Conservation (phyloP, 2,888 invertebrate species). For the Lingula anatina region DNA sequence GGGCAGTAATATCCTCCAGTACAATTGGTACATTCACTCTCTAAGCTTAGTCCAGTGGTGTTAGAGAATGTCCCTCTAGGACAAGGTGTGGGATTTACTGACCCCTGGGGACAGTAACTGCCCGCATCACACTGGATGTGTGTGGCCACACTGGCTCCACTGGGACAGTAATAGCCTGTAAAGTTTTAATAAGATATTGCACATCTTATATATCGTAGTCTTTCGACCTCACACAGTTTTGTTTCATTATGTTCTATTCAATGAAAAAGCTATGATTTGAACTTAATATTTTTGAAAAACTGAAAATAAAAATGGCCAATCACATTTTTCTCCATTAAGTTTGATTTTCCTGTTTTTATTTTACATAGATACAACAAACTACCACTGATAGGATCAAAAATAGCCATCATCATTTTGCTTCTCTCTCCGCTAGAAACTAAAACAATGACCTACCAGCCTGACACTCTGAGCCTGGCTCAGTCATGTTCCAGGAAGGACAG, state of each 20-base stretch:
- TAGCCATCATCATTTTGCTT: too few relatives aligned
- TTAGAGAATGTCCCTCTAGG: constrained; percentile 41
- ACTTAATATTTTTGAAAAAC: too few relatives aligned
- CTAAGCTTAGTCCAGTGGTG: constrained; percentile 20
- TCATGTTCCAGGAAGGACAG: constrained; percentile 33
- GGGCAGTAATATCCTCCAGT: constrained; percentile 36
- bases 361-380: too few relatives aligned
- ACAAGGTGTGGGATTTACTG: constrained; percentile 27
- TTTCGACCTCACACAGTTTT: too few relatives aligned
- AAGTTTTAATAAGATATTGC: constrained; percentile 2
- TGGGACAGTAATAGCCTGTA: constrained; percentile 46
- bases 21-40: constrained; percentile 26
- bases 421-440: not conserved
- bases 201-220: not conserved
- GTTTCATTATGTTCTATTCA: too few relatives aligned
- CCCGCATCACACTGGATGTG: constrained; percentile 36
- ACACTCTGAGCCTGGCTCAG: constrained; percentile 23
- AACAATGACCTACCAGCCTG: constrained; percentile 19
- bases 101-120: constrained; percentile 35
- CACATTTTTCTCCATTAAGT: too few relatives aligned
- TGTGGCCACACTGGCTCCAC: constrained; percentile 26
- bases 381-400: too few relatives aligned
- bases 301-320: too few relatives aligned
- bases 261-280: too few relatives aligned
- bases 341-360: too few relatives aligned